These are phyloP conservation scores for Trematocara stigmaticum DNA, from an alignment of 2,113 vertebrate genomes.

Conservation along the genomic window DNA sequence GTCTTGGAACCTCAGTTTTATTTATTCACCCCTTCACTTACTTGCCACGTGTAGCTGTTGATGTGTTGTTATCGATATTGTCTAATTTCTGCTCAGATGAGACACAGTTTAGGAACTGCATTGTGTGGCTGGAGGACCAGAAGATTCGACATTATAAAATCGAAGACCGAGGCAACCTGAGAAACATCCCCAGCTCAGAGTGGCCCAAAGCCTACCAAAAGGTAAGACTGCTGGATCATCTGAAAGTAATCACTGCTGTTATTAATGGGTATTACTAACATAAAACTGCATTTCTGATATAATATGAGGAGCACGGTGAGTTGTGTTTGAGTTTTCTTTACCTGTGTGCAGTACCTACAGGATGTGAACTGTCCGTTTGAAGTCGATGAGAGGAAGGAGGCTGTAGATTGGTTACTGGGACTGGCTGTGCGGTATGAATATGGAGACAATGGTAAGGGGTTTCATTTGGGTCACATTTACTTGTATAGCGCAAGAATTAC, in stretches of 20 bases:
- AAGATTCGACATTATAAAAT: conserved; percentile 98
- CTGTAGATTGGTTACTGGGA: conserved; percentile 94
- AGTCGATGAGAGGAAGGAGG: conserved; percentile 81
- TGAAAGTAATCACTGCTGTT: neutral
- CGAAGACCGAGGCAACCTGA: conserved; percentile 90
- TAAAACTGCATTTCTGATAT: neutral
- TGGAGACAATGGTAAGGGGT: conserved; percentile 86
- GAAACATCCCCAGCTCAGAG: conserved; percentile 91
- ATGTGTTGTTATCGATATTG: neutral
- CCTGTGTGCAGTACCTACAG: conserved; percentile 81
- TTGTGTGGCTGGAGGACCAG: conserved; percentile 98
- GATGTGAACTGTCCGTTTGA: conserved; percentile 92
- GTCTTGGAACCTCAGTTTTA: neutral
- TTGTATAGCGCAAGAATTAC: neutral
- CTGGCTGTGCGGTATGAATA: conserved; percentile 94
- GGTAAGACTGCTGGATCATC: conserved; percentile 59
- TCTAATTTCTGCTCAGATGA: conserved; percentile 78
- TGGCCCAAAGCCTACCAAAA: conserved; percentile 91
- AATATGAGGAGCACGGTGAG: neutral
- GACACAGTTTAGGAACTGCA: conserved; percentile 93
- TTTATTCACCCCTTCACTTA: neutral
- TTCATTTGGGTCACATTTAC: neutral
- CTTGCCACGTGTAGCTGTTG: neutral
- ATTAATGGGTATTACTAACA: neutral
- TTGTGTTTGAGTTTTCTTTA: neutral